Conservation (phyloP, 2,888 invertebrate genomes). For the Oligia latruncula region DNA sequence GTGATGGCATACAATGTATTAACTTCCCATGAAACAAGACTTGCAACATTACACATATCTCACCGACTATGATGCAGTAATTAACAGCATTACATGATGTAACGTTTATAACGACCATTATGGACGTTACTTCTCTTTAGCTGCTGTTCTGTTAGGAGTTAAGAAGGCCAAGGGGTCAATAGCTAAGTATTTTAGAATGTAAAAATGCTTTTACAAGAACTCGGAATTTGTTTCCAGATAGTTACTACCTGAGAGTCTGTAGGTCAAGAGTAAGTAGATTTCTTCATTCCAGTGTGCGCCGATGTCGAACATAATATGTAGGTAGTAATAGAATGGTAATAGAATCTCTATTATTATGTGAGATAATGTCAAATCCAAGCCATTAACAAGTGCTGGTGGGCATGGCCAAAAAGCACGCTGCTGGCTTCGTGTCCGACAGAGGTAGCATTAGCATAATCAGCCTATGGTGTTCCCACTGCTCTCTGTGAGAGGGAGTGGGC, state of each 20-base stretch:
- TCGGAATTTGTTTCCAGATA: conserved; percentile 13
- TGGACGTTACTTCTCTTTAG: conserved; percentile 30
- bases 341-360: no score
- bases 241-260: background rate
- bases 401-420: no score
- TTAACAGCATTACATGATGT: conserved; percentile 36
- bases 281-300: no score
- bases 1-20: conserved; percentile 4
- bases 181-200: conserved; percentile 39
- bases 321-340: no score
- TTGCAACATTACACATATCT: conserved; percentile 44
- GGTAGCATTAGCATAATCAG: no score
- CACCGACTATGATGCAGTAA: conserved; percentile 31
- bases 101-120: conserved; percentile 33
- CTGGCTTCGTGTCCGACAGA: no score
- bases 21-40: conserved; percentile 23
- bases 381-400: no score
- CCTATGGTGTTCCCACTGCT: no score
- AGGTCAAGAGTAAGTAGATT: background rate
- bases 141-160: conserved; percentile 14
- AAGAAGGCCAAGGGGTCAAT: conserved; percentile 52
- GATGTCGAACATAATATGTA: background rate
- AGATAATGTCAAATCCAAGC: no score
- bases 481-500: no score
- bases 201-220: conserved; percentile 27